Evolutionary conservation across 1,140 invertebrate species (phyloP), one percentile per base, ranked within the genome.

Genomic region (Aphelenchoides fujianensis): DNA sequence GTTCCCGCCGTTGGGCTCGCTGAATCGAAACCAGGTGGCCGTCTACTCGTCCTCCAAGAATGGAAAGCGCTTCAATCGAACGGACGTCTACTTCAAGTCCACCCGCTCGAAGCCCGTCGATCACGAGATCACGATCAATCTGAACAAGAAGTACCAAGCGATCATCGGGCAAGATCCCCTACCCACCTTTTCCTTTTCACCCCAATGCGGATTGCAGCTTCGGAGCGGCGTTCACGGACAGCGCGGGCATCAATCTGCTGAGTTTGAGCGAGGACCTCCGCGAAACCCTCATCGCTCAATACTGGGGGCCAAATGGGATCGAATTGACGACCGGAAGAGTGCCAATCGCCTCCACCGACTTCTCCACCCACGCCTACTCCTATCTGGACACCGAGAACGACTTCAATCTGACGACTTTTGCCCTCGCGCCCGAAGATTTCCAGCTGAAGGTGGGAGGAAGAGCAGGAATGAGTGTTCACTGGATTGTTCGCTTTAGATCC

Each of bases 311-410:
- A 64, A 70, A 30, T 9, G 81, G 91, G 3, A 85, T 92, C 71
- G 89, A 90, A 71, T 94, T 93, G 82, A 91, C 88, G 68, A 81
- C 92, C 61, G 89, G 90, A 23, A 84, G 92, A 55, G 88, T 91
- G 0, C 91, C 92, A 0, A 93, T 95, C 48, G 92, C 89, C 23
- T 92, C 91, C 23, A 89, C 88, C 75, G 92, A 95, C 85, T 93
- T 92, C 82, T 92, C 91, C 0, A 89, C 86, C 0, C 87, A 86
- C 48, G 78, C 84, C 0, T 92, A 92, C 78, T 88, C 90, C 0
- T 91, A 91, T 78, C 89, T 90, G 79, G 90, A 91, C 73, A 30
- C 74, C 28, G 67, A 69, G 2, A 68, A 76, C 32, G 91, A 93
- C 85, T 86, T 88, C 1, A 84, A 87, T 1, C 86, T 93, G 3